Base-by-base conservation (phyloP, 2,113 vertebrate genomes). In the Upupa epops region DNA sequence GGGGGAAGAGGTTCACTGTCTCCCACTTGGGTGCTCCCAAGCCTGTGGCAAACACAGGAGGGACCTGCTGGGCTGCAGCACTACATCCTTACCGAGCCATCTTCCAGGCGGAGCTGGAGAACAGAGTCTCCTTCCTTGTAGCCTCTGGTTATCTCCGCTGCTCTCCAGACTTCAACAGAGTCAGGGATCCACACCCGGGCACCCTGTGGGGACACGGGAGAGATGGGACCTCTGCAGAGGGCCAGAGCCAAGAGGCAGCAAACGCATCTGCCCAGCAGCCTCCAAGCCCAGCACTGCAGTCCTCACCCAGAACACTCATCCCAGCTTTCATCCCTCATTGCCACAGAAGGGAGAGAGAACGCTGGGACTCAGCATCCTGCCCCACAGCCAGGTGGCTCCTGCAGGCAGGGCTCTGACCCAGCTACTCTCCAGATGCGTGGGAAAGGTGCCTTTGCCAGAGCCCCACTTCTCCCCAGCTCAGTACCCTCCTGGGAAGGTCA, bases 131-230 rank as follows among this genome's bases (percentile, higher is more conserved):
- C 98, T 63, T 96, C 93, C 42, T 45, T 73, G 89, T 96, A 98
- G 93, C 95, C 93, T 66, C 94, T 94, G 29, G 97, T 96, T 31
- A 98, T 89, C 61, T 97, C 96, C 60, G 97, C 98, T 8, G 86
- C 97, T 63, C 94, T 94, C 98, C 98, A 98, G 52, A 98, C 97
- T 28, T 97, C 78, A 4, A 92, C 82, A 7, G 87, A 91, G 78
- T 98, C 97, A 37, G 98, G 97, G 86, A 98, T 95, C 98, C 98
- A 98, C 84, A 98, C 97, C 48, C 82, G 77, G 8, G 97, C 97
- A 34, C 98, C 98, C 98, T 98, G 78, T 2, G 1, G 64, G 51
- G 56, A 71, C 76, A 64, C 1, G 1, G 31, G 10, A 46, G 15
- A 8, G 26, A 31, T 2, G 9, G 17, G 21, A n/a, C 3, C 16